Evolutionary conservation across 2,113 vertebrate genomes (phyloP).

Genomic region (Nansenia antarctica): DNA sequence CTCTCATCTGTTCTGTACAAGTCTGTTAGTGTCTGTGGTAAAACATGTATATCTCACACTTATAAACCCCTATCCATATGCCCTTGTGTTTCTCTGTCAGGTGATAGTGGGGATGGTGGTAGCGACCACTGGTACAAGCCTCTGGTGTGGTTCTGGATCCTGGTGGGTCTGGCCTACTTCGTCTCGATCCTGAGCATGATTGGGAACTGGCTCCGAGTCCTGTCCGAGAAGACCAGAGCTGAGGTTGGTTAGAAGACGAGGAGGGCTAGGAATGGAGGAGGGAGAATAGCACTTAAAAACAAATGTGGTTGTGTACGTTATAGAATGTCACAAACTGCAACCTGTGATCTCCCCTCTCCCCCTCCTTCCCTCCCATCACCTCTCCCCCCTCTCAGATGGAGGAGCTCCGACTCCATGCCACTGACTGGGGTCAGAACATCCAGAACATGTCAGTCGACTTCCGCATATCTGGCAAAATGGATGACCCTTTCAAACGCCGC

Average conservation of each 20-base stretch:
- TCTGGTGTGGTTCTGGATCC: conserved; percentile 91
- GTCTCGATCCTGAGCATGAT: conserved; percentile 90
- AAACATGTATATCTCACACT: too few relatives aligned
- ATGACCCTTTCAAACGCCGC: conserved; percentile 70
- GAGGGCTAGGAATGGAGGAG: background rate
- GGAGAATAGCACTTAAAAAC: background rate
- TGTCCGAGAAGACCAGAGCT: conserved; percentile 85
- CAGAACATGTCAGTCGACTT: conserved; percentile 83
- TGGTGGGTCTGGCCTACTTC: conserved; percentile 90
- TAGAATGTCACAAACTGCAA: background rate
- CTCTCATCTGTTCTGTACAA: background rate
- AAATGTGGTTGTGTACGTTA: background rate
- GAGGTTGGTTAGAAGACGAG: conserved; percentile 56
- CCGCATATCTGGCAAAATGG: conserved; percentile 77
- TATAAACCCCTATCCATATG: background rate
- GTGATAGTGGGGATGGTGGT: conserved; percentile 56
- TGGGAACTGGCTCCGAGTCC: conserved; percentile 87
- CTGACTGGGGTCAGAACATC: conserved; percentile 85
- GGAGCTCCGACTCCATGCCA: conserved; percentile 84
- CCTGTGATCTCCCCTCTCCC: background rate
- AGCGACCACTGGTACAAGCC: conserved; percentile 84
- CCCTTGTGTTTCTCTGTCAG: conserved; percentile 43
- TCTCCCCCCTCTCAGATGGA: conserved; percentile 79
- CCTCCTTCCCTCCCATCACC: conserved; percentile 6
- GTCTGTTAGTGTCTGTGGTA: too few relatives aligned